phyloP scores from a whole-genome alignment of 2,888 invertebrate species.

The Uropetala carovei region DNA sequence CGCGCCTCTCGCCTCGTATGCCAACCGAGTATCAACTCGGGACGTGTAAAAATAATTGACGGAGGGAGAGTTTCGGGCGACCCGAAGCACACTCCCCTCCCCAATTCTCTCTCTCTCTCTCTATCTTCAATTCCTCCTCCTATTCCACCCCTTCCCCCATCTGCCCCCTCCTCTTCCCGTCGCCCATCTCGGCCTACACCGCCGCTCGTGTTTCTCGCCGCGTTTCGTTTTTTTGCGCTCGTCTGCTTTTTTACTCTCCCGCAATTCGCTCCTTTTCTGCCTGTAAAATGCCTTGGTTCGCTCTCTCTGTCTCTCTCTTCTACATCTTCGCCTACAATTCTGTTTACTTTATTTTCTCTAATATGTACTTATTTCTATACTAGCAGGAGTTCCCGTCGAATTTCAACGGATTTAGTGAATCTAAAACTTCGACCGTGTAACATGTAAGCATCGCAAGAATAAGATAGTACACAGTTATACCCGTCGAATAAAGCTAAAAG shows the following conservation, averaged over 20 bases:
- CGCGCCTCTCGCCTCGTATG: slow-evolving; percentile 28
- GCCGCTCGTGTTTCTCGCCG: background rate
- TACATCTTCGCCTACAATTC: too few relatives aligned
- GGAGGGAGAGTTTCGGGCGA: slow-evolving; percentile 36
- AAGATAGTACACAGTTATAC: too few relatives aligned
- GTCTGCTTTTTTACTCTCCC: background rate
- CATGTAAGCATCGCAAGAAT: too few relatives aligned
- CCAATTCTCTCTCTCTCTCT: background rate
- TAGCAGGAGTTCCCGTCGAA: too few relatives aligned
- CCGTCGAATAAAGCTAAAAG: too few relatives aligned
- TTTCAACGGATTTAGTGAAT: too few relatives aligned
- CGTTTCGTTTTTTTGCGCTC: background rate
- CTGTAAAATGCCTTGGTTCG: too few relatives aligned
- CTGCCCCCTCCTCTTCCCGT: background rate
- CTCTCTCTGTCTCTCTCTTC: too few relatives aligned
- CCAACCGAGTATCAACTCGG: slow-evolving; percentile 61
- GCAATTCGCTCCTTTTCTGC: background rate
- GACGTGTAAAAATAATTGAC: slow-evolving; percentile 64
- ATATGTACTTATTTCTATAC: too few relatives aligned
- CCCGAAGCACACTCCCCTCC: slow-evolving; percentile 10
- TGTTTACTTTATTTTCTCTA: too few relatives aligned
- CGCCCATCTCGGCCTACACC: background rate
- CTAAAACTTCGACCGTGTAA: too few relatives aligned
- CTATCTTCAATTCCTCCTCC: background rate
- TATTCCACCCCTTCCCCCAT: slow-evolving; percentile 17